phyloP scores from a whole-genome alignment of 2,888 invertebrate genomes.

The Caenorhabditis sulstoni region DNA sequence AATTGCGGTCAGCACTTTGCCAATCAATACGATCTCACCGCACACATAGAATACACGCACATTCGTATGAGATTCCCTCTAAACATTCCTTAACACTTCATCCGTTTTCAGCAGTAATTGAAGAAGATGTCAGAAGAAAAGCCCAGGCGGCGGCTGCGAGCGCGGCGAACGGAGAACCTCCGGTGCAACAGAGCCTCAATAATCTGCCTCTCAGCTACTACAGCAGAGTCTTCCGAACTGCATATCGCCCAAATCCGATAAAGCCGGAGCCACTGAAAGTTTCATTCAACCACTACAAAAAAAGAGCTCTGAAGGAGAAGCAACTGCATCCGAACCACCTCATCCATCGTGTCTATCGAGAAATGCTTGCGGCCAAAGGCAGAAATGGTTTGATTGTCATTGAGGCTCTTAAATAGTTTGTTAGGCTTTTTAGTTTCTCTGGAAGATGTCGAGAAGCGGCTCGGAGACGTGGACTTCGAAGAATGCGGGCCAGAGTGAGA shows the following conservation, averaged over 20 bases:
- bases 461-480: constrained; percentile 49
- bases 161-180: constrained; percentile 13
- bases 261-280: constrained; percentile 60
- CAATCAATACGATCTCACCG: constrained; percentile 64
- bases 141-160: background rate
- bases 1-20: constrained; percentile 62
- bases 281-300: constrained; percentile 65
- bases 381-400: too few relatives aligned
- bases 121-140: constrained; percentile 59
- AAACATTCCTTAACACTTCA: background rate
- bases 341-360: constrained; percentile 15
- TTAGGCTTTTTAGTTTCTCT: constrained; percentile 14
- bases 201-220: constrained; percentile 67
- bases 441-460: constrained; percentile 31
- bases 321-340: background rate
- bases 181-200: constrained; percentile 6
- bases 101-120: constrained; percentile 51
- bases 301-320: constrained; percentile 17
- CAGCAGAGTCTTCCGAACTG: constrained; percentile 64
- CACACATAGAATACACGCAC: constrained; percentile 66
- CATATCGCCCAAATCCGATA: constrained; percentile 60
- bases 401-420: background rate
- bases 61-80: too few relatives aligned
- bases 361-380: constrained; percentile 32
- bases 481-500: constrained; percentile 59